Base-by-base conservation (phyloP, 1,140 invertebrate genomes). In the Chlorops oryzae region DNA sequence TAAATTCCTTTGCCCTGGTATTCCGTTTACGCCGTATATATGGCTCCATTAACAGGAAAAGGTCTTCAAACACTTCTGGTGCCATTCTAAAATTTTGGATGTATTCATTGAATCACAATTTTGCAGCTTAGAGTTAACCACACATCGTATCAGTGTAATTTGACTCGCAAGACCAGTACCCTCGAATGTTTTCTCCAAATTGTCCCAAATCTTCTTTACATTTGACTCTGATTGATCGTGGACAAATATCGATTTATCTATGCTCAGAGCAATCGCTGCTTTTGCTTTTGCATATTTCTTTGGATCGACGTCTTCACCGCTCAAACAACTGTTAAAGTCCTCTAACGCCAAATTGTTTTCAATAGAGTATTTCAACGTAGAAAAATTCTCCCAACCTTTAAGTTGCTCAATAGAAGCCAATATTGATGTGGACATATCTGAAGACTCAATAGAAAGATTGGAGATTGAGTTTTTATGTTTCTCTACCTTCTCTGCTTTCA, bases 131-230 rank as follows among this genome's bases (percentile, higher is more conserved):
- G 60, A 65, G 3, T 53, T 66, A 4, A 65, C 60, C 21, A 69
- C 18, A 38, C 56, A 57, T 35, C 51, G 25, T 9, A 72, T 40
- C 34, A 73, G 52, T 21, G 58, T 56, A n/a, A 73, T 63, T 65
- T 55, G 60, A 52, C 68, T 52, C 20, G 58, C 56, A 5, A 71
- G 28, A 37, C 63, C 70, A 13, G 53, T 57, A 52, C 70, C 63
- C 23, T 66, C 57, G 44, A 71, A 70, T 2, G 55, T 46, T 25
- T 50, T 52, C 46, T 58, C 13, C 2, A 71, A 42, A 9, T 59
- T 62, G 7, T 56, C 47, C 61, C 60, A 71, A 7, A 61, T 59
- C 49, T 64, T 57, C 43, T 51, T 57, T 2, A 62, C 43, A 9
- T 48, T 54, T n/a, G n/a, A 47, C 13, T 55, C 57, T 32, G 51